These are phyloP conservation scores for Camponotus pennsylvanicus DNA, from an alignment of 1,140 invertebrate genomes.

Conservation along the genomic window DNA sequence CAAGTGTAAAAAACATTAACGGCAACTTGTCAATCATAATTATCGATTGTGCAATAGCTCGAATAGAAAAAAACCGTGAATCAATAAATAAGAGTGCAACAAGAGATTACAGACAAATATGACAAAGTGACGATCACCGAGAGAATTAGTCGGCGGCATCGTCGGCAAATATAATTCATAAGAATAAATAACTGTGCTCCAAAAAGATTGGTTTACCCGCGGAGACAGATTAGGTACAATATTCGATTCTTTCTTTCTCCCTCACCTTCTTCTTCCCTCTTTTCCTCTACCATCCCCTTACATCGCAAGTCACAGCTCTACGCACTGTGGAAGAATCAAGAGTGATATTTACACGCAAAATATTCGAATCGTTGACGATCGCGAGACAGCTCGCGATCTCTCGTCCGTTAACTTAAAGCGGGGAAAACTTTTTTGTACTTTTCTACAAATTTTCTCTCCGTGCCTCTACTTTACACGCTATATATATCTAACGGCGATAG, in stretches of 20 bases:
- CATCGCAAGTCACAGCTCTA: slow-evolving; percentile 48
- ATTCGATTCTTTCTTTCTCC: slow-evolving; percentile 65
- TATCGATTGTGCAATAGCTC: slow-evolving; percentile 80
- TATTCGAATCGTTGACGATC: slow-evolving; percentile 56
- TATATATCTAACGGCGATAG: slow-evolving; percentile 70
- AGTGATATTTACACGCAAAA: slow-evolving; percentile 56
- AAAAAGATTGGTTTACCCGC: slow-evolving; percentile 52
- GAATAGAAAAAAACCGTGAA: slow-evolving; percentile 74
- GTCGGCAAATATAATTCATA: slow-evolving; percentile 65
- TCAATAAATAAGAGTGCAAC: slow-evolving; percentile 86
- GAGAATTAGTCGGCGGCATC: slow-evolving; percentile 62
- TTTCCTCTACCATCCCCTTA: neutral
- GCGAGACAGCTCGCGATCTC: slow-evolving; percentile 64
- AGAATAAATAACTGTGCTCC: slow-evolving; percentile 78
- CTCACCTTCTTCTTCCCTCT: neutral
- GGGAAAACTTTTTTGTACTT: slow-evolving; percentile 81
- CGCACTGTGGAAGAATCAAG: slow-evolving; percentile 69
- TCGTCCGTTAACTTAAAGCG: slow-evolving; percentile 74
- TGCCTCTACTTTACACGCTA: slow-evolving; percentile 69
- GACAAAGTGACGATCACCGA: slow-evolving; percentile 70
- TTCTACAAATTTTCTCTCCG: slow-evolving; percentile 78
- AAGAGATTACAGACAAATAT: slow-evolving; percentile 78
- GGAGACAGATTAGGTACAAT: slow-evolving; percentile 73
- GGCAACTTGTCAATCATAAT: slow-evolving; percentile 80
- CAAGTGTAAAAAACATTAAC: slow-evolving; percentile 80